Evolutionary conservation across 1,140 invertebrate species (phyloP), one percentile per base, ranked within the genome.

Genomic region (Neodiprion pinetum): DNA sequence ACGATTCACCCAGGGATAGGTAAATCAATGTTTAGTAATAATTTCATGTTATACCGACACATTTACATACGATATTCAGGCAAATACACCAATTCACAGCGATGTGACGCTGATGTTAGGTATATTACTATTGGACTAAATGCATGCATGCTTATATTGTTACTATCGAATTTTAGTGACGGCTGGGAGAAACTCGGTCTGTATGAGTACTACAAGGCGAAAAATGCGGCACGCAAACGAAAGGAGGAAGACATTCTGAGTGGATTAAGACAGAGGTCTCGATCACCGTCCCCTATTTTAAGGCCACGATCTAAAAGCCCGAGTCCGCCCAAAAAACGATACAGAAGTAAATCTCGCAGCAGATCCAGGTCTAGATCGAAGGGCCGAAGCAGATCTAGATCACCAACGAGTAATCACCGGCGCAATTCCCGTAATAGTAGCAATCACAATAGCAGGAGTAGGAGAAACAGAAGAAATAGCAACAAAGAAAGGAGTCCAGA

Each of bases 131-230:
- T 40, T 40, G 28, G 28, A 40, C 1, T 70, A 40, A 28, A 50
- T 67, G 8, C 50, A 48, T 3, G 47, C 21, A 17, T 70, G 74
- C 67, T 48, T 68, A 61, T 48, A 49, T 73, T 10, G 17, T 48
- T 75, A 75, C 80, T 78, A 74, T 81, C 74, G 73, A 85, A 71
- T 90, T 90, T 75, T 82, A 97, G 96, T 89, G 97, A 99, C 85
- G 98, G 98, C 65, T 99, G 98, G 98, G 98, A 99, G 85, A 97
- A 98, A 87, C 89, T 99, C 81, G 97, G 96, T 74, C 89, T 99
- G 23, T 99, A 98, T 87, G 98, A 99, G 89, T 99, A 98, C 88
- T 99, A 97, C 87, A 97, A 97, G 90, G 96, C 97, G 0, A 99
- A 99, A 88, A 96, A 97, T 88, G 90, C 92, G 68, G 96, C 97